Base-by-base conservation (phyloP, 92 coral and sea anemone species). In the Epizoanthus scotinus region DNA sequence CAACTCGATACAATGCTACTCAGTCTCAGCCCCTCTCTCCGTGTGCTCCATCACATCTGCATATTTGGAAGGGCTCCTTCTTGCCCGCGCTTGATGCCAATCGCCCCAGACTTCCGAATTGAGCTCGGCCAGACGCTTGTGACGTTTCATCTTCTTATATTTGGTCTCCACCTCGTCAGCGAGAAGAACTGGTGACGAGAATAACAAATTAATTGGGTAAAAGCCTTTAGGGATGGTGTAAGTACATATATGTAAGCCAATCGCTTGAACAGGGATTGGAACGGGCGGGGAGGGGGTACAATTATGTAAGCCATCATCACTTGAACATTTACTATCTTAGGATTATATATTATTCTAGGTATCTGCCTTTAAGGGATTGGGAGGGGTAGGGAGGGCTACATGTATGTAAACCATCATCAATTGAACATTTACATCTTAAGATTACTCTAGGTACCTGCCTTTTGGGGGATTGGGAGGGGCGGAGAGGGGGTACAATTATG, bases 41-140 rank as follows among this genome's bases (percentile, higher is more conserved):
- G 77, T 63, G 68, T 78, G 83, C 22, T 81, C 61, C 77, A 94
- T 89, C 21, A 94, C 87, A 57, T 90, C 90, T n/a, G 89, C 89
- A 67, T 93, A 95, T 71, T 93, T 91, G 19, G 85, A 85, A 31
- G 91, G 93, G 78, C 86, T 83, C 27, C 85, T 84, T 74, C 85
- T 78, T 0, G 98, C 91, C 58, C 91, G 99, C 27, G 98, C 95
- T 28, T 89, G 95, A 36, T 95, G 99, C 99, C 99, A 95, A 57
- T 95, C 94, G 22, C 95, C 90, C 99, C 99, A 95, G 52, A 88
- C 85, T 65, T 91, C 94, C 22, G 97, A 89, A 1, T 92, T 83
- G 44, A 95, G 84, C 88, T 95, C 98, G 36, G 99, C 94, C 84
- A 93, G 60, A 8, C 90, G 89, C 81, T 95, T 95, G 58, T 79